Conservation (phyloP, 2,113 vertebrate genomes). For the Xyrauchen texanus region DNA sequence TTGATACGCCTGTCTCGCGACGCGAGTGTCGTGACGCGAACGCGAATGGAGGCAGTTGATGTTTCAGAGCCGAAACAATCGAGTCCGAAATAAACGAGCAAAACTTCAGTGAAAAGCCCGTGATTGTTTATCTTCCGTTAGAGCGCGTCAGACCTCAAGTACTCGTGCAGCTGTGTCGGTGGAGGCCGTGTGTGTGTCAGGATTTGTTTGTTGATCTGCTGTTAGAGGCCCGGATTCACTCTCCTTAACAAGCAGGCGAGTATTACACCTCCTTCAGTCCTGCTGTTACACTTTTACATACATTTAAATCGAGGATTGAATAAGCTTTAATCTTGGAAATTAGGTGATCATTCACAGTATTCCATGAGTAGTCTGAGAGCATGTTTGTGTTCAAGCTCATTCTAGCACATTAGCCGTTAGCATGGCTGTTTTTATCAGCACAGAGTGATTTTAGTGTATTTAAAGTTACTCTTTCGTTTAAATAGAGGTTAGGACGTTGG, state of each 20-base stretch:
- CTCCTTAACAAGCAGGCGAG: constrained; percentile 23
- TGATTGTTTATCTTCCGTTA: background rate
- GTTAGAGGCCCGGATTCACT: constrained; percentile 38
- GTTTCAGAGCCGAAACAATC: constrained; percentile 70
- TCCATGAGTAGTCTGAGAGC: background rate
- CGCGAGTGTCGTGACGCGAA: constrained; percentile 50
- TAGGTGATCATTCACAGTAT: background rate
- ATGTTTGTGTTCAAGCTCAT: background rate
- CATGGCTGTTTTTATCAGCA: constrained; percentile 13
- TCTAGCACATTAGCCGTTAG: background rate
- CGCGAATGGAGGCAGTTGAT: constrained; percentile 74
- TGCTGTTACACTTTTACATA: background rate
- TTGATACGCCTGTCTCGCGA: constrained; percentile 37
- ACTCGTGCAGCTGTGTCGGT: too few relatives aligned
- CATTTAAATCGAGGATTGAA: too few relatives aligned
- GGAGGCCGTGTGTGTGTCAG: background rate
- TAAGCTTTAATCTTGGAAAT: too few relatives aligned
- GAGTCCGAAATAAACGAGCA: constrained; percentile 58
- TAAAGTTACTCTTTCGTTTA: background rate
- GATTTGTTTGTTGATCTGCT: constrained; percentile 14
- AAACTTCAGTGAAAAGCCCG: background rate
- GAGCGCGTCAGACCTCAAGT: background rate
- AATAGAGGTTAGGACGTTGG: background rate
- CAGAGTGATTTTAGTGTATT: background rate
- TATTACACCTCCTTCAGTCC: constrained; percentile 2